Conservation (phyloP, 2,888 invertebrate genomes). For the Tiliacea aurago region DNA sequence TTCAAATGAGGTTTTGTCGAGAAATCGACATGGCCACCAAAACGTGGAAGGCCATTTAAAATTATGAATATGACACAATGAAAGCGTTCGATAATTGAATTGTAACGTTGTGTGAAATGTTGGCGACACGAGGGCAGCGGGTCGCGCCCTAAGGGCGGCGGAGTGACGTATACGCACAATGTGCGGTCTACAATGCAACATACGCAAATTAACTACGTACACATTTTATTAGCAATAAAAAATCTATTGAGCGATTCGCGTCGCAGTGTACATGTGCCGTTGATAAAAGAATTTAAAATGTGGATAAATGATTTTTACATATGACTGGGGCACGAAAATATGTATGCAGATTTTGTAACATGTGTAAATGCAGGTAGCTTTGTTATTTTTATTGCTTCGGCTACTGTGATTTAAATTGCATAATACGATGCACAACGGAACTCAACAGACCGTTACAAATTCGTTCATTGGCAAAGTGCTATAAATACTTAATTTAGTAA, state of each 20-base stretch:
- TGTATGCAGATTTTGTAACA: conserved; percentile 84
- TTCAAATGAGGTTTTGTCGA: conserved; percentile 81
- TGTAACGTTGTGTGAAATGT: conserved; percentile 81
- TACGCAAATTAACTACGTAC: conserved; percentile 89
- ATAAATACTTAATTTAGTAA: conserved; percentile 80
- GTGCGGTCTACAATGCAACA: conserved; percentile 85
- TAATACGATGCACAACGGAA: conserved; percentile 80
- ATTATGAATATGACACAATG: conserved; percentile 81
- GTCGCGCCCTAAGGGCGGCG: conserved; percentile 85
- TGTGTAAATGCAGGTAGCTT: conserved; percentile 83
- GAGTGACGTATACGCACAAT: conserved; percentile 77
- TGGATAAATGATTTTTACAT: conserved; percentile 90
- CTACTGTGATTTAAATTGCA: conserved; percentile 83
- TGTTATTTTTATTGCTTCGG: conserved; percentile 76
- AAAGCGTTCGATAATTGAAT: conserved; percentile 83
- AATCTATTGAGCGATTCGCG: conserved; percentile 85
- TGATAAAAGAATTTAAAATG: conserved; percentile 85
- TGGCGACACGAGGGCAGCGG: conserved; percentile 84
- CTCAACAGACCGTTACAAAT: conserved; percentile 85
- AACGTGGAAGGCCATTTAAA: conserved; percentile 80
- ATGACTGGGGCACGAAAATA: conserved; percentile 76
- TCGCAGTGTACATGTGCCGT: conserved; percentile 84
- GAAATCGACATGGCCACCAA: conserved; percentile 83
- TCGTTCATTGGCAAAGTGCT: conserved; percentile 77
- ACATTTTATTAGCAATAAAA: conserved; percentile 88